Conservation (phyloP, 2,113 vertebrate genomes). For the Casuarius casuarius region DNA sequence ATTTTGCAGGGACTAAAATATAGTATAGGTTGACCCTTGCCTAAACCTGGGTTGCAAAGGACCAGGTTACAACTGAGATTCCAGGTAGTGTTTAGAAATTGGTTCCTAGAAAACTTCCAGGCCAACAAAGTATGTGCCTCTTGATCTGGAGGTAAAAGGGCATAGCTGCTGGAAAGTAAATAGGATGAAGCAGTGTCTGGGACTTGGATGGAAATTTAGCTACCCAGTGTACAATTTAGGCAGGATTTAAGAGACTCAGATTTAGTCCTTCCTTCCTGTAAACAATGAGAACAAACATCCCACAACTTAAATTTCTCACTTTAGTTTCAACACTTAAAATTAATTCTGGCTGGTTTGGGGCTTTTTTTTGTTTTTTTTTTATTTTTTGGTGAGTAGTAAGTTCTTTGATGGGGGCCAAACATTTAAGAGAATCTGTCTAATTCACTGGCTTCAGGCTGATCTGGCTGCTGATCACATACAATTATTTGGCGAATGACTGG, state of each 20-base stretch:
- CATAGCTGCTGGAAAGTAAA: not conserved
- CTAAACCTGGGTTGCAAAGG: not conserved
- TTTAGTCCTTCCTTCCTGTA: not conserved
- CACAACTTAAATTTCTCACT: not conserved
- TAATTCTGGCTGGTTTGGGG: not conserved
- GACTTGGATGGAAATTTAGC: not conserved
- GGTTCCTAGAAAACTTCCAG: not conserved
- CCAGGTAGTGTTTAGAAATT: not conserved
- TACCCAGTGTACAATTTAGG: not conserved
- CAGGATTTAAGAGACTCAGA: not conserved
- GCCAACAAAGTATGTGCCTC: not conserved
- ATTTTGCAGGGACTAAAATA: too few species aligned
- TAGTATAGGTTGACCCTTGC: not conserved
- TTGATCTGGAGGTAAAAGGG: not conserved
- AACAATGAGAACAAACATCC: not conserved
- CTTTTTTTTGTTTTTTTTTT: not conserved
- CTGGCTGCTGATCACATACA: constrained; percentile 54
- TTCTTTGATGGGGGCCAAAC: not conserved
- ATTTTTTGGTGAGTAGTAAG: not conserved
- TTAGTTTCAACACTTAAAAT: not conserved
- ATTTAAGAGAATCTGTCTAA: constrained; percentile 6
- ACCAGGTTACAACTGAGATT: fast-evolving
- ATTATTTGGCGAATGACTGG: constrained; percentile 29
- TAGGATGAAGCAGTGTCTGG: not conserved
- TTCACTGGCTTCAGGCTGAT: constrained; percentile 9